Conservation (phyloP, 23 tunicate genomes). For the Aplidium turbinatum region DNA sequence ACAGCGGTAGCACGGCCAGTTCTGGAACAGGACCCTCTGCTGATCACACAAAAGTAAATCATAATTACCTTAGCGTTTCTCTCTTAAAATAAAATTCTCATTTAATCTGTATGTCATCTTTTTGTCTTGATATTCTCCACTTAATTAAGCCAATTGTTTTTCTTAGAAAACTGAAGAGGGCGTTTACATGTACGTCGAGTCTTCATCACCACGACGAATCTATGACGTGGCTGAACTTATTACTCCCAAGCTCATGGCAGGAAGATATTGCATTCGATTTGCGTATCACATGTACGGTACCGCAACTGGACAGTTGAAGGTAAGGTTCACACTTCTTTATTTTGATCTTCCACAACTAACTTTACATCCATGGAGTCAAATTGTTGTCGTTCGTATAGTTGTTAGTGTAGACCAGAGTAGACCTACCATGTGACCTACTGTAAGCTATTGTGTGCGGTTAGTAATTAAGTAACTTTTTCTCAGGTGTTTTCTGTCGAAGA, state of each 20-base stretch:
- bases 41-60: constrained; percentile 74
- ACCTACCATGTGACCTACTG: no score
- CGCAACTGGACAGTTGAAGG: constrained; percentile 67
- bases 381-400: not conserved
- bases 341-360: no score
- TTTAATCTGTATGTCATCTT: not conserved
- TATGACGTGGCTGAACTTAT: constrained; percentile 55
- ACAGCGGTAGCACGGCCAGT: constrained; percentile 75
- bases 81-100: no score
- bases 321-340: no score
- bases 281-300: constrained; percentile 88
- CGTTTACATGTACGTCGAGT: constrained; percentile 73
- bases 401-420: not conserved
- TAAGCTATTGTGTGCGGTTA: no score
- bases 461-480: no score
- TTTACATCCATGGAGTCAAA: not conserved
- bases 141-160: not conserved
- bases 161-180: constrained; percentile 67
- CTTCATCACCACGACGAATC: constrained; percentile 70
- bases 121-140: not conserved
- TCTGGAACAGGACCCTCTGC: constrained; percentile 75
- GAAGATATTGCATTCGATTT: constrained; percentile 69
- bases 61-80: not conserved
- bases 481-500: constrained; percentile 71
- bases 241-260: constrained; percentile 58